Conservation (phyloP, 1,140 invertebrate species). For the Metaphire vulgaris region DNA sequence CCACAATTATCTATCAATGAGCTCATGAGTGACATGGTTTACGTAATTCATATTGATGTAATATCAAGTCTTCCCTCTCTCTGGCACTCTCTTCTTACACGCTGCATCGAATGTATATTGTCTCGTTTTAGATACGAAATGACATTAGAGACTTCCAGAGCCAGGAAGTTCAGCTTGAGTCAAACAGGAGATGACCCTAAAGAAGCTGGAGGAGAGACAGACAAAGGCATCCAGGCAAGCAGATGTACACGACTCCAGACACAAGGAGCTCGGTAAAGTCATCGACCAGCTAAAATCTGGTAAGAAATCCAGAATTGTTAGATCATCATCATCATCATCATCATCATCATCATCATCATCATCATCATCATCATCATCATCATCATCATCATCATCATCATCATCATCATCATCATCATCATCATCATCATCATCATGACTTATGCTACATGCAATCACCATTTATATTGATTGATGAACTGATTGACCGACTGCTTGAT, state of each 20-base stretch:
- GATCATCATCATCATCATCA: neutral
- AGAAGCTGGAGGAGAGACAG: conserved; percentile 46
- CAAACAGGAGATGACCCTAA: conserved; percentile 47
- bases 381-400: neutral
- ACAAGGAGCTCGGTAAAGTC: conserved; percentile 50
- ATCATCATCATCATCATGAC: no score
- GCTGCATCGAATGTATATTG: no score
- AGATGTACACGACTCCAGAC: conserved; percentile 46
- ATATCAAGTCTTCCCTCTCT: no score
- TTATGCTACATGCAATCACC: neutral
- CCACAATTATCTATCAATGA: no score
- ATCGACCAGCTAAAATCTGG: conserved; percentile 51
- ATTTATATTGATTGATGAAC: neutral
- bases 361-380: neutral
- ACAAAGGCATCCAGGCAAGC: conserved; percentile 36
- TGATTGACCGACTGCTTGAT: neutral
- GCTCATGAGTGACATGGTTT: no score
- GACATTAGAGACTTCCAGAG: conserved; percentile 45
- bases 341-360: neutral
- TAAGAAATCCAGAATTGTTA: conserved; percentile 23
- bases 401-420: neutral
- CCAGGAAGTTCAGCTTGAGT: conserved; percentile 48
- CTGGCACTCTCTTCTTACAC: no score
- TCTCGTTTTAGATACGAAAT: conserved; percentile 45
- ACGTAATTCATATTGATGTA: no score